Base-by-base conservation (phyloP, 2,797 vertebrate species). In the Perodicticus potto region DNA sequence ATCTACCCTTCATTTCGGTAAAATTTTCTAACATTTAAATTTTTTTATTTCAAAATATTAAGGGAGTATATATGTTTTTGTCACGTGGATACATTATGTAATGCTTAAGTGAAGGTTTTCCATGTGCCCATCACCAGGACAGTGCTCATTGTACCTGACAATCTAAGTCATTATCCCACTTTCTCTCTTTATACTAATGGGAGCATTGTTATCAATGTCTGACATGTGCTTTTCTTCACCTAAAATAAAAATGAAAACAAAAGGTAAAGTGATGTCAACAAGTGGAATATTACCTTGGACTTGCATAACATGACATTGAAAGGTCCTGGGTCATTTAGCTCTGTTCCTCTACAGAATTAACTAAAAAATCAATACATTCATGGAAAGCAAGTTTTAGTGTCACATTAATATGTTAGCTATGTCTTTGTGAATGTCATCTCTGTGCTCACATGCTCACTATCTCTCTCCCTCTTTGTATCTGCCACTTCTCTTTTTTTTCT, bases 211-310 rank as follows among this genome's bases (percentile, higher is more conserved):
- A 67, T 77, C 22, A 29, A 25, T 63, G 37, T 7, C 53, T 49
- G 59, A 49, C 8, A 89, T 27, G 5, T 59, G 29, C 25, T 13
- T 94, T 93, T 82, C 45, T 86, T 49, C 40, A 55, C 20, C 20
- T 55, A 73, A 94, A 90, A 82, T 59, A 87, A 72, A 94, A 95
- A 37, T 23, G 10, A 76, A 96, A 94, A 67, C 63, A 85, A 92
- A 87, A 85, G 2, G 7, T 12, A 81, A 83, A 63, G 27, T 40
- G 34, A 86, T 86, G 57, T 45, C 55, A 14, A 2, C 37, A 81
- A 61, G 32, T 69, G 14, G 12, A 72, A 65, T 83, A 49, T 81
- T 63, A 65, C 40, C 40, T 57, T 81, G 59, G 73, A 70, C 14
- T 81, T 90, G 45, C 1, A 83, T 32, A 45, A 27, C 65, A 34